A percentile compares a stretch with the other conserved stretches of the same genome.
Conservation (phyloP, 1,140 invertebrate genomes). For the Leptopilina boulardi region DNA sequence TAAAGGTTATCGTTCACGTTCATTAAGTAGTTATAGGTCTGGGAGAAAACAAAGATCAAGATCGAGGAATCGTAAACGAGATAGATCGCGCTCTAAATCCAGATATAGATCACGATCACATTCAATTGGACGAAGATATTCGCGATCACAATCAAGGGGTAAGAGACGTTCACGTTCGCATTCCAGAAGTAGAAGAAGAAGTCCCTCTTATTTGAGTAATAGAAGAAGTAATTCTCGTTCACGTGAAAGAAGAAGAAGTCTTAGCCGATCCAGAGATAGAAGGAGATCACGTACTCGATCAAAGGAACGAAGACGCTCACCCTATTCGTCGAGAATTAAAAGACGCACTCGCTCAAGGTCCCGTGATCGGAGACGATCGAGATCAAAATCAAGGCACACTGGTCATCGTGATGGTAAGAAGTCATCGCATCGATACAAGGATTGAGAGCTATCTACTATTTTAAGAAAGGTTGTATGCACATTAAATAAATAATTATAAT, state of each 20-base stretch:
- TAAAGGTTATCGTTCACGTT: conserved; percentile 63
- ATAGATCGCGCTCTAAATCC: conserved; percentile 61
- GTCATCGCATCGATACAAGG: conserved; percentile 72
- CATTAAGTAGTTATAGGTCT: conserved; percentile 62
- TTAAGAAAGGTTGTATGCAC: conserved; percentile 72
- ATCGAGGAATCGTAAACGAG: conserved; percentile 59
- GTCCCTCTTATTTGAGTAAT: conserved; percentile 47
- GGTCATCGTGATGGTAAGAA: conserved; percentile 74
- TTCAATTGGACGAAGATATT: conserved; percentile 55
- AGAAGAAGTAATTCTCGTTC: conserved; percentile 59
- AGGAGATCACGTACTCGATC: conserved; percentile 60
- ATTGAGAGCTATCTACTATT: conserved; percentile 63
- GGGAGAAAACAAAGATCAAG: conserved; percentile 55
- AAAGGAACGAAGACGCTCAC: conserved; percentile 65
- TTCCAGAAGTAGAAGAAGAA: conserved; percentile 58
- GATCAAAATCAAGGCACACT: conserved; percentile 64
- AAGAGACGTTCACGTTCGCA: conserved; percentile 62
- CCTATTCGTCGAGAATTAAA: conserved; percentile 62
- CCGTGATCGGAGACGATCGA: conserved; percentile 61
- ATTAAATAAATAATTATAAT: conserved; percentile 33
- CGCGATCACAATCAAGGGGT: conserved; percentile 61
- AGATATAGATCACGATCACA: conserved; percentile 56
- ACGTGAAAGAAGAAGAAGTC: conserved; percentile 54
- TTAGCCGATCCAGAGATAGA: conserved; percentile 40
- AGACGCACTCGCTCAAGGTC: conserved; percentile 61